Evolutionary conservation across 2,888 invertebrate genomes (phyloP).

Genomic region (Oscheius myriophilus): DNA sequence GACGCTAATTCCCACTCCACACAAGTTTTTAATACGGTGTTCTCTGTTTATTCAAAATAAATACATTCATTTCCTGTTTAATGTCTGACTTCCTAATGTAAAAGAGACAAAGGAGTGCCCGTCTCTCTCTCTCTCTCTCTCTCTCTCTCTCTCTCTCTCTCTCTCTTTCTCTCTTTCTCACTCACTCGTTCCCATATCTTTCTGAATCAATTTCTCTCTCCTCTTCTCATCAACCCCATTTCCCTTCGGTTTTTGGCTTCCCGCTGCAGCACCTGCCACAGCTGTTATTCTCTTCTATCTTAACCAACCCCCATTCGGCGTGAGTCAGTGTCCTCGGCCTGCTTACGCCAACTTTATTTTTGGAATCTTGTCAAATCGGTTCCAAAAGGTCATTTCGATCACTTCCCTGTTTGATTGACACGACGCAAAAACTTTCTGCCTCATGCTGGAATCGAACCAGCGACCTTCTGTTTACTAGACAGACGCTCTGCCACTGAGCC

Average conservation of each 20-base stretch:
- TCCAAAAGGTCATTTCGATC: too few species aligned
- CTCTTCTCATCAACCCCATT: neutral
- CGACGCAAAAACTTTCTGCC: conserved; percentile 36
- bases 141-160: neutral
- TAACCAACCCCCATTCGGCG: too few species aligned
- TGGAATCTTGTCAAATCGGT: too few species aligned
- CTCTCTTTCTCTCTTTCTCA: neutral
- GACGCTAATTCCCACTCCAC: neutral
- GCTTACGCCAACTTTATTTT: too few species aligned
- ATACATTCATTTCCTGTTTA: neutral
- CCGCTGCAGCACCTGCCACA: too few species aligned
- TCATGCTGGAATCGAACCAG: conserved; percentile 67
- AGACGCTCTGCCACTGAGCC: conserved; percentile 68
- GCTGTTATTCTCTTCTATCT: too few species aligned
- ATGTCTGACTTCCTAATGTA: neutral
- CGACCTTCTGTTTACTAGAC: conserved; percentile 69
- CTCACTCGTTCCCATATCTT: neutral
- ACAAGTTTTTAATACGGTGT: neutral
- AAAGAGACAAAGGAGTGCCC: neutral
- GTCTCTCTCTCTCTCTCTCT: neutral
- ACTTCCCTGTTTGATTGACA: too few species aligned
- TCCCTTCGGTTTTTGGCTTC: neutral
- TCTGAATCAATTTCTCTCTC: too few species aligned
- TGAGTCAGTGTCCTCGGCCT: too few species aligned
- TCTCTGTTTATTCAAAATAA: too few species aligned